A percentile compares a stretch with the other conserved stretches of the same genome.
Evolutionary conservation across 2,113 vertebrate genomes (phyloP).

Genomic region (Natator depressus): DNA sequence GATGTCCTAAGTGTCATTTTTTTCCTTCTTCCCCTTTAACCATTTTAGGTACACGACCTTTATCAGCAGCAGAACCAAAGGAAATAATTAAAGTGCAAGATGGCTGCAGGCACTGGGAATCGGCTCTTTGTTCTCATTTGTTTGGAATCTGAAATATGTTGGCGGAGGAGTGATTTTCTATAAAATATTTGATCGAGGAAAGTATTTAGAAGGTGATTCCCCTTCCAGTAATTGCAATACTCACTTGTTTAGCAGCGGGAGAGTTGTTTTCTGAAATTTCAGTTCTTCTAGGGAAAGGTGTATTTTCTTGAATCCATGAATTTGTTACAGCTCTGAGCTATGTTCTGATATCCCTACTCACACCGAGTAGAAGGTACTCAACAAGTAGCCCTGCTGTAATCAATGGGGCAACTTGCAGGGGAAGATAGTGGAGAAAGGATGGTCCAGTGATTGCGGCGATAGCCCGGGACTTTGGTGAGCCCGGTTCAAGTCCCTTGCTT

Average conservation of each 20-base stretch:
- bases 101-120: not conserved
- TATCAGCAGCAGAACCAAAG: conserved; percentile 57
- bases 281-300: not conserved
- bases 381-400: not conserved
- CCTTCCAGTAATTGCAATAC: not conserved
- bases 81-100: conserved; percentile 62
- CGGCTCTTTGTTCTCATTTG: not conserved
- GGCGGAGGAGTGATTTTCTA: not conserved
- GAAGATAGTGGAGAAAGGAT: not conserved
- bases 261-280: not conserved
- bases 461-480: too few relatives aligned
- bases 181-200: not conserved
- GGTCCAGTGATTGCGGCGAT: not conserved
- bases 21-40: conserved; percentile 54
- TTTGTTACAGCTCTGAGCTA: not conserved
- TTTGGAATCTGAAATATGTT: not conserved
- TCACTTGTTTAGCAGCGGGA: not conserved
- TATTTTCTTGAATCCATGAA: not conserved
- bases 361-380: not conserved
- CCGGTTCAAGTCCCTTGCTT: not conserved
- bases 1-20: conserved; percentile 31
- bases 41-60: conserved; percentile 47
- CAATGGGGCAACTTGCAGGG: not conserved
- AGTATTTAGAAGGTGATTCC: not conserved
- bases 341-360: not conserved